A percentile compares a stretch with the other conserved stretches of the same genome.
phyloP scores from a whole-genome alignment of 2,797 vertebrate genomes.

The Crypturellus tataupa region DNA sequence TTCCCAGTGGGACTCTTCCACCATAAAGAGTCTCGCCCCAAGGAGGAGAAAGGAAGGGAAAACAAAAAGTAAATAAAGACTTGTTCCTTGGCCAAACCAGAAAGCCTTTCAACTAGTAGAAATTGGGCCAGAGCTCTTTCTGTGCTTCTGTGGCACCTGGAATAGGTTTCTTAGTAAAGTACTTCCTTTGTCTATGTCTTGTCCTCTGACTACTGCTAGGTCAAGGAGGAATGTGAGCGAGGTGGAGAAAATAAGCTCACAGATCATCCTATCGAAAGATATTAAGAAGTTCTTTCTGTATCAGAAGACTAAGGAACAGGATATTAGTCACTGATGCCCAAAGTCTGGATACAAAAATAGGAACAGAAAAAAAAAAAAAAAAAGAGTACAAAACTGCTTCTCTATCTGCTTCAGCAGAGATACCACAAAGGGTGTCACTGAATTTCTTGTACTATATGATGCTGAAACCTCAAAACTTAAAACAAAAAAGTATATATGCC shows the following conservation, averaged over 20 bases:
- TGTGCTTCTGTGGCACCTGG: neutral
- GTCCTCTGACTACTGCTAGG: neutral
- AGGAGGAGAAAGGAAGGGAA: too few relatives aligned
- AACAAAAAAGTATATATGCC: slow-evolving; percentile 45
- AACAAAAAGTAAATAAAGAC: neutral
- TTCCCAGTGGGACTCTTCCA: neutral
- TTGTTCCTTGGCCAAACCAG: neutral
- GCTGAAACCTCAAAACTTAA: neutral
- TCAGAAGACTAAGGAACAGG: neutral
- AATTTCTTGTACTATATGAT: neutral
- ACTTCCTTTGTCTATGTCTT: neutral
- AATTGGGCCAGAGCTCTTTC: neutral
- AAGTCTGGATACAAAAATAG: slow-evolving; percentile 6
- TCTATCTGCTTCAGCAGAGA: neutral
- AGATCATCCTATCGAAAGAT: slow-evolving; percentile 17
- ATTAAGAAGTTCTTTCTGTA: slow-evolving; percentile 13
- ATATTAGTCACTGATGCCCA: slow-evolving; percentile 25
- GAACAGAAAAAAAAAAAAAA: neutral
- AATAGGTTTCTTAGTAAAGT: neutral
- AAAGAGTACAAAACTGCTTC: neutral
- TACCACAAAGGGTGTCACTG: neutral
- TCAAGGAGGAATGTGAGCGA: neutral
- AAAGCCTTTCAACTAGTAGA: neutral
- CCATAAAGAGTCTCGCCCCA: too few relatives aligned
- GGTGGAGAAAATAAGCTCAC: slow-evolving; percentile 8